phyloP scores from a whole-genome alignment of 2,797 vertebrate species.

The Botia kubotai region DNA sequence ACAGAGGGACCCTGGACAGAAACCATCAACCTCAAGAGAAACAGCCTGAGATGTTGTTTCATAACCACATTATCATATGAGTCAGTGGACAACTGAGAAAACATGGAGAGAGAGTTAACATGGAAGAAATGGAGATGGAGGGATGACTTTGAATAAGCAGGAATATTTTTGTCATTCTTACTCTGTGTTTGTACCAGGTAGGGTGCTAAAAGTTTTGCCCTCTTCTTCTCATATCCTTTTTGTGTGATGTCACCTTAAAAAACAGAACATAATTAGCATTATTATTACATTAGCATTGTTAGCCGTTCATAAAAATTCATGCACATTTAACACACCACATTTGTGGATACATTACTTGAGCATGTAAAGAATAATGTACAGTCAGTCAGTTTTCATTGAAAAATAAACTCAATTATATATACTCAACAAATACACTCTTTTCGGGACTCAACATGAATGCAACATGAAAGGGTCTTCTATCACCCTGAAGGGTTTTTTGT shows the following conservation, averaged over 20 bases:
- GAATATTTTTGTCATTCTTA: constrained; percentile 63
- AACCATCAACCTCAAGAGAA: constrained; percentile 44
- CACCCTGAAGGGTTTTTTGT: not conserved
- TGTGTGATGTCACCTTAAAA: constrained; percentile 94
- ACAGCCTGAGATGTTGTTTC: constrained; percentile 48
- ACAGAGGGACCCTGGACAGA: not conserved
- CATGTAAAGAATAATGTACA: too few species aligned
- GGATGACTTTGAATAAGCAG: not conserved
- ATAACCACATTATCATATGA: constrained; percentile 56
- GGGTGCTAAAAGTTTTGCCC: constrained; percentile 90
- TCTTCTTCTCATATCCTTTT: constrained; percentile 98
- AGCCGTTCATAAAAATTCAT: not conserved
- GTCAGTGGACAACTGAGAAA: constrained; percentile 43
- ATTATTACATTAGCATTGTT: constrained; percentile 31
- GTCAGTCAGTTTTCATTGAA: too few species aligned
- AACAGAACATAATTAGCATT: too few species aligned
- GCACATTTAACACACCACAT: not conserved
- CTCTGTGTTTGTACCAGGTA: constrained; percentile 88
- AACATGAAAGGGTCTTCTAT: not conserved
- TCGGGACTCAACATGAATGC: not conserved
- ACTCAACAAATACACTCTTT: too few species aligned
- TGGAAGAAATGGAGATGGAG: constrained; percentile 10
- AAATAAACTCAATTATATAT: too few species aligned
- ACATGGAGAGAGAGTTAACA: constrained; percentile 16
- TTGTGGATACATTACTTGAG: too few species aligned